A percentile compares a stretch with the other conserved stretches of the same genome.
These are phyloP conservation scores for Neolamprologus ventralis DNA, from an alignment of 2,113 vertebrate genomes.

Conservation along the genomic window DNA sequence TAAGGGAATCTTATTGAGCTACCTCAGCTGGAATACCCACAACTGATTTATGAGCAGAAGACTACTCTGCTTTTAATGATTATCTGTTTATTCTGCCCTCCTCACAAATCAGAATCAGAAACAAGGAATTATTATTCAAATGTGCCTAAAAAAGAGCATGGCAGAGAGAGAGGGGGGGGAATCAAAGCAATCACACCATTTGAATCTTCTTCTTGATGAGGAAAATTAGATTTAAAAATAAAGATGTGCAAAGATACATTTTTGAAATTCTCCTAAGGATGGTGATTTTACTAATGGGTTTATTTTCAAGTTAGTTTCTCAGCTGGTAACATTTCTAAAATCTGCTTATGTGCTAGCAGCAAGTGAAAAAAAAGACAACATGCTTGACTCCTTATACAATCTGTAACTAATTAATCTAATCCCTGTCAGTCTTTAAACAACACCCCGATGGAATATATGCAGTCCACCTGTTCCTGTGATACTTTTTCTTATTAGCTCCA, in stretches of 20 bases:
- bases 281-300: neutral
- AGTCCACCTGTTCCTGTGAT: constrained; percentile 11
- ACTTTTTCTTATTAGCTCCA: constrained; percentile 28
- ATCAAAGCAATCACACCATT: constrained; percentile 5
- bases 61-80: constrained; percentile 59
- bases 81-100: constrained; percentile 50
- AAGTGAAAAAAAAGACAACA: constrained; percentile 18
- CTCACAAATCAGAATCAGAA: constrained; percentile 53
- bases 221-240: constrained; percentile 10
- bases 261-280: neutral
- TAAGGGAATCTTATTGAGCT: constrained; percentile 70
- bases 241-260: neutral
- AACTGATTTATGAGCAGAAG: constrained; percentile 59
- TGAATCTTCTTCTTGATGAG: constrained; percentile 2
- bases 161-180: rapidly evolving
- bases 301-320: constrained; percentile 21
- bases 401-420: constrained; percentile 51
- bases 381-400: constrained; percentile 16
- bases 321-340: constrained; percentile 18
- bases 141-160: neutral
- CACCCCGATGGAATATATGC: constrained; percentile 1
- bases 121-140: constrained; percentile 52
- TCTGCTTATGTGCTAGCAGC: neutral
- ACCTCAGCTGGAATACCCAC: constrained; percentile 64
- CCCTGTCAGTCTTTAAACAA: constrained; percentile 37